Base-by-base conservation (phyloP, 2,888 invertebrate species). In the Stenchaetothrips biformis region DNA sequence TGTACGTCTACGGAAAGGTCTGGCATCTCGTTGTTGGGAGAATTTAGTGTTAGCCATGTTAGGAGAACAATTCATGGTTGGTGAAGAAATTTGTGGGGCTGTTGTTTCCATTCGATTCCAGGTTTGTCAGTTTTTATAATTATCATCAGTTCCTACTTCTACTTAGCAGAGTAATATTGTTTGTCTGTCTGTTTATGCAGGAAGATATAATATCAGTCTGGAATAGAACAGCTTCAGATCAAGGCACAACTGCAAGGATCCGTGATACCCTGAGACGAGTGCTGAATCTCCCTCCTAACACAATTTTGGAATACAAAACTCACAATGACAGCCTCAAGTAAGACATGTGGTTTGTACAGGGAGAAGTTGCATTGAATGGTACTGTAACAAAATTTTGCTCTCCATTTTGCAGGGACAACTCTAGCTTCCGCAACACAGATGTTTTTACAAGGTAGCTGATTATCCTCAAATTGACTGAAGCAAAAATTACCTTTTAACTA, bases 41-140 rank as follows among this genome's bases (percentile, higher is more conserved):
- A 99, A 99, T 88, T 90, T 99, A 80, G 94, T 99, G 85, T 92
- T 99, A 91, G 99, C 99, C 82, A 97, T 99, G 94, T 89, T 99
- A 84, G 99, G 99, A 7, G 99, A 99, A 88, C 98, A 99, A 90
- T 99, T 99, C 90, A 95, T 98, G 92, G 98, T 99, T 74, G 98
- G 98, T 25, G 94, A 97, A 84, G 99, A 99, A 89, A 96, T 99
- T 85, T 99, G 99, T 88, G 99, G 99, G 21, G 95, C 98, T 82
- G 98, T 99, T 82, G 93, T 98, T 84, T 98, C 98, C 80, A 94
- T 98, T 84, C 91, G 98, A 85, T 96, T 94, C 89, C 96, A 95
- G 90, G 94, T 93, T 84, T 82, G 78, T 48, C 37, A 81, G 80
- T 59, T 79, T 62, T 27, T 67, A 74, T 47, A 7, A 37, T 59